Percentiles rank a stretch among this genome's conserved stretches.
Evolutionary conservation across 1,140 invertebrate species (phyloP).

Genomic region (Drosophila azteca): DNA sequence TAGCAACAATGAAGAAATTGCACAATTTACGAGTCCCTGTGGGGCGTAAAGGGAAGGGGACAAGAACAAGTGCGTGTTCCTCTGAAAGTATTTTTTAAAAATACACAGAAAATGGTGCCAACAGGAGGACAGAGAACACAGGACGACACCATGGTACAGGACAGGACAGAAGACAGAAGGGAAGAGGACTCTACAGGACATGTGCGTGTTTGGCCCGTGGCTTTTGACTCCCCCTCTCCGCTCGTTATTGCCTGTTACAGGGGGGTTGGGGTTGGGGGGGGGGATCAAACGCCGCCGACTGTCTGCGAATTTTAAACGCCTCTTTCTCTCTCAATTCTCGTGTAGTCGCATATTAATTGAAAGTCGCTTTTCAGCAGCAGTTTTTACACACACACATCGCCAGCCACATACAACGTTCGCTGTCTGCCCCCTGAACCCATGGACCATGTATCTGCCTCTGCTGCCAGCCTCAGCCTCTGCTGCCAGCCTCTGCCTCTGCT

Average conservation of each 20-base stretch:
- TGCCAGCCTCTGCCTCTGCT: conserved; percentile 7
- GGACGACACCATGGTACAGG: conserved; percentile 4
- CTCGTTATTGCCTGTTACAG: conserved; percentile 73
- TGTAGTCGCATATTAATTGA: conserved; percentile 63
- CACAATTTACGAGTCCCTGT: conserved; percentile 72
- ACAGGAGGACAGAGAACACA: background rate
- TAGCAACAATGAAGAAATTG: conserved; percentile 78
- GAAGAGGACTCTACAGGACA: background rate
- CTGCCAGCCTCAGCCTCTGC: background rate
- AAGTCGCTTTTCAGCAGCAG: conserved; percentile 54
- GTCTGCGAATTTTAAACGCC: conserved; percentile 27
- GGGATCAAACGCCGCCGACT: conserved; percentile 25
- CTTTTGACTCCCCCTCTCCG: conserved; percentile 32
- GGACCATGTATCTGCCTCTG: background rate
- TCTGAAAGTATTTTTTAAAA: conserved; percentile 69
- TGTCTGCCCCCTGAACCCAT: conserved; percentile 5
- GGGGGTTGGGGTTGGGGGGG: conserved; percentile 3
- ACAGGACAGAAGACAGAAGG: background rate
- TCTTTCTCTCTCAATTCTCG: conserved; percentile 1
- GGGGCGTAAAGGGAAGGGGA: background rate
- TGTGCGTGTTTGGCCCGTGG: conserved; percentile 66
- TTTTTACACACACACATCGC: conserved; percentile 46
- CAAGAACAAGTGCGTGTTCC: conserved; percentile 36
- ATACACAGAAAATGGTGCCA: conserved; percentile 38
- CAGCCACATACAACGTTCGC: too few species aligned